phyloP scores from a whole-genome alignment of 2,888 invertebrate genomes.

The Poecilus cupreus region DNA sequence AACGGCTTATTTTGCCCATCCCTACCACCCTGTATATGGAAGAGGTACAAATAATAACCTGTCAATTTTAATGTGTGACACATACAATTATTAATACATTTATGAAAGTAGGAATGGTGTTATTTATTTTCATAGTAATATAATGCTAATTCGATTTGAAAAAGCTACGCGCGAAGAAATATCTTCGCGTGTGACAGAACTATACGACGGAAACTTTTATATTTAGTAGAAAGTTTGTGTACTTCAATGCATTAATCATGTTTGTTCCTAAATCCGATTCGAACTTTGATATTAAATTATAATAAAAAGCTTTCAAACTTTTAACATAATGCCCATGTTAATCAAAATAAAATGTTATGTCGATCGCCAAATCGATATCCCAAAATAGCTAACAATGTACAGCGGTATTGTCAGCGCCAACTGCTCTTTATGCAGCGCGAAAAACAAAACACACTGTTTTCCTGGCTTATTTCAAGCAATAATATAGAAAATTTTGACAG shows the following conservation, averaged over 20 bases:
- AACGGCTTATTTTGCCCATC: too few relatives aligned
- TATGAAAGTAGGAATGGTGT: too few relatives aligned
- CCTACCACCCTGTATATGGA: too few relatives aligned
- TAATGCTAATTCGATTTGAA: neutral
- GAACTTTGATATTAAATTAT: constrained; percentile 19
- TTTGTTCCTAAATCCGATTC: neutral
- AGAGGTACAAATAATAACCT: too few relatives aligned
- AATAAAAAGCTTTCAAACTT: constrained; percentile 29
- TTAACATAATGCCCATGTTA: constrained; percentile 3
- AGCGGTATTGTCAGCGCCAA: neutral
- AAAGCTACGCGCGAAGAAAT: neutral
- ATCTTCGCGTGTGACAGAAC: neutral
- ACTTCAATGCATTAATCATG: constrained; percentile 9
- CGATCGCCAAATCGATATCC: neutral
- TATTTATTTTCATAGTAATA: too few relatives aligned
- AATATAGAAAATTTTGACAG: too few relatives aligned
- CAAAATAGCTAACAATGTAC: neutral
- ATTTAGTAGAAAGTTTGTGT: neutral
- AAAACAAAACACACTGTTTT: too few relatives aligned
- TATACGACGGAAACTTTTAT: neutral
- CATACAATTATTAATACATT: too few relatives aligned
- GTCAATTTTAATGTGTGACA: too few relatives aligned
- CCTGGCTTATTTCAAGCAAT: too few relatives aligned
- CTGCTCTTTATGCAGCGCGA: neutral
- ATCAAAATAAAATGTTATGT: constrained; percentile 14